phyloP scores from a whole-genome alignment of 2,888 invertebrate species.

The Tachina fera region DNA sequence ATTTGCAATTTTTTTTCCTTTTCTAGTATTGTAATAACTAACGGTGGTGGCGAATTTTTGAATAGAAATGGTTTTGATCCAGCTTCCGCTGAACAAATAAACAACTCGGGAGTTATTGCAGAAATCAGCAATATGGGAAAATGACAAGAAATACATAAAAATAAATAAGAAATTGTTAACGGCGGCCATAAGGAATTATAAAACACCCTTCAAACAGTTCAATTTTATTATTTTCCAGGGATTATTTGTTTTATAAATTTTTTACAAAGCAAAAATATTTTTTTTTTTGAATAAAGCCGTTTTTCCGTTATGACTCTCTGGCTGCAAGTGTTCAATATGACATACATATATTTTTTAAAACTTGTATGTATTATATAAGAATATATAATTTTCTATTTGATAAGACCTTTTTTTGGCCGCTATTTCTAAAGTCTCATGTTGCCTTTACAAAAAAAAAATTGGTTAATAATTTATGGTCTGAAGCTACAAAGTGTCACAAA shows the following conservation, averaged over 20 bases:
- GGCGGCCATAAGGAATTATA: neutral
- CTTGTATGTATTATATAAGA: too few species aligned
- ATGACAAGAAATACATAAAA: conserved; percentile 22
- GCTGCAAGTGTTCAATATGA: too few species aligned
- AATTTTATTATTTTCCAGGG: too few species aligned
- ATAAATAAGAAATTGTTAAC: neutral
- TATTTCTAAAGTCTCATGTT: too few species aligned
- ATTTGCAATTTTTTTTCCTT: neutral
- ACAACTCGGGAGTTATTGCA: conserved; percentile 40
- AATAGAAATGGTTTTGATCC: conserved; percentile 27
- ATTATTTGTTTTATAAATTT: too few species aligned
- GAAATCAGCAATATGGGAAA: conserved; percentile 17
- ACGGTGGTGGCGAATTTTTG: neutral
- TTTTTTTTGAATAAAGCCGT: neutral
- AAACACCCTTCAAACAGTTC: neutral
- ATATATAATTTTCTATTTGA: too few species aligned
- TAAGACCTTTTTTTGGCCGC: too few species aligned
- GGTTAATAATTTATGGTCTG: too few species aligned
- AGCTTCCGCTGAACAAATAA: conserved; percentile 31
- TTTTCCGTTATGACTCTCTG: too few species aligned
- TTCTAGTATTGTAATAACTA: neutral
- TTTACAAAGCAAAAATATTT: neutral
- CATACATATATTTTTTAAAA: too few species aligned
- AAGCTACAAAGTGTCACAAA: too few species aligned
- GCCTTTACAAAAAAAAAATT: too few species aligned